Evolutionary conservation across 2,113 vertebrate species (phyloP).

Genomic region (Oryzias celebensis): DNA sequence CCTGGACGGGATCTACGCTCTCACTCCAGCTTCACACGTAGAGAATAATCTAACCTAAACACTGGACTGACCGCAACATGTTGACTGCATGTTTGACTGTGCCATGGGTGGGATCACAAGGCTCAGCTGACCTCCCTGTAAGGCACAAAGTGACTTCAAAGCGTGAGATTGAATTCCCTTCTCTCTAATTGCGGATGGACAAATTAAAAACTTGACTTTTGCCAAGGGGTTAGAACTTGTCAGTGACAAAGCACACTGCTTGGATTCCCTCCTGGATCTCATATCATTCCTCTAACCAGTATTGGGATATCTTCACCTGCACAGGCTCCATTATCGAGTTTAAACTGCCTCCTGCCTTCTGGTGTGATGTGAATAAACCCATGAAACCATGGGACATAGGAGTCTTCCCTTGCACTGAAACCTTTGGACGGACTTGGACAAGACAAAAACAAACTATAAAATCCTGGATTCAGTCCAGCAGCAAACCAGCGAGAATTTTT

Average conservation of each 20-base stretch:
- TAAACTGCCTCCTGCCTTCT: slow-evolving; percentile 59
- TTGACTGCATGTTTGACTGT: slow-evolving; percentile 46
- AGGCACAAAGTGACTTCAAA: slow-evolving; percentile 53
- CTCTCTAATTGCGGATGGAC: slow-evolving; percentile 49
- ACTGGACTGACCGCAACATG: slow-evolving; percentile 75
- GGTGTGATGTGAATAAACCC: slow-evolving; percentile 63
- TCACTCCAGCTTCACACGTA: not conserved
- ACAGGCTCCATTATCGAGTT: slow-evolving; percentile 52
- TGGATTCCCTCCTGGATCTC: slow-evolving; percentile 55
- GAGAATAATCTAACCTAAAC: slow-evolving; percentile 59
- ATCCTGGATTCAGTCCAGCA: slow-evolving; percentile 62
- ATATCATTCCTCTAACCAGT: slow-evolving; percentile 70
- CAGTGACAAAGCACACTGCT: slow-evolving; percentile 51
- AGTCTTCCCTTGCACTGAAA: slow-evolving; percentile 78
- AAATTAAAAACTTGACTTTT: slow-evolving; percentile 52
- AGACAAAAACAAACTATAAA: slow-evolving; percentile 56
- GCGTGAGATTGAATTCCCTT: slow-evolving; percentile 21
- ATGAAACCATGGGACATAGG: slow-evolving; percentile 73
- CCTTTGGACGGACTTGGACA: slow-evolving; percentile 70
- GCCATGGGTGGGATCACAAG: slow-evolving; percentile 28
- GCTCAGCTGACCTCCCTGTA: slow-evolving; percentile 58
- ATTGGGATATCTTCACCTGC: slow-evolving; percentile 47
- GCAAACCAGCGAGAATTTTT: slow-evolving; percentile 54
- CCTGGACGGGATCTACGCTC: slow-evolving; percentile 30
- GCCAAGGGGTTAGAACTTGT: slow-evolving; percentile 51